phyloP scores from a whole-genome alignment of 2,797 vertebrate genomes.

The Pogonophryne albipinna region DNA sequence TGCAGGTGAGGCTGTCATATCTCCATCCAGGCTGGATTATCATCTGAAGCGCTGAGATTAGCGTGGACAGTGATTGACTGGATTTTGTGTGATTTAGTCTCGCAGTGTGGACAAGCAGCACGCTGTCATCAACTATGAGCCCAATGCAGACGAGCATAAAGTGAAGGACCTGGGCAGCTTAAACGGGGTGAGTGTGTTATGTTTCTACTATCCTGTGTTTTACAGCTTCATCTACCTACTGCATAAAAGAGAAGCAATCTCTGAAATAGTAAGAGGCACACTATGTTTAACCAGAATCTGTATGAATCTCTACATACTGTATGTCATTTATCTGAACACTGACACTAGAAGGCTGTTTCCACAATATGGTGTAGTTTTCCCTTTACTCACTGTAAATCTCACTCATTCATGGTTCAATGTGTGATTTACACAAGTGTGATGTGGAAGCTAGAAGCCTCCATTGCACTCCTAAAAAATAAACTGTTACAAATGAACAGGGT shows the following conservation, averaged over 20 bases:
- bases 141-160: constrained; percentile 90
- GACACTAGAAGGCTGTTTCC: neutral
- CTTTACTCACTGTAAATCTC: neutral
- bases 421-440: neutral
- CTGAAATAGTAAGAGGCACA: neutral
- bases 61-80: constrained; percentile 49
- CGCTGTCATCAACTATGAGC: constrained; percentile 97
- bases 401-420: neutral
- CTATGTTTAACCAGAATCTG: neutral
- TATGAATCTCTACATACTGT: neutral
- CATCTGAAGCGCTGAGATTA: constrained; percentile 48
- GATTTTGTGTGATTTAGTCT: constrained; percentile 85
- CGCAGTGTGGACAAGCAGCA: constrained; percentile 98
- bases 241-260: neutral
- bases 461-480: neutral
- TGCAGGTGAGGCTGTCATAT: constrained; percentile 89
- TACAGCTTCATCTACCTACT: neutral
- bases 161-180: constrained; percentile 97
- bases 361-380: neutral
- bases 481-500: neutral
- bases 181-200: constrained; percentile 91
- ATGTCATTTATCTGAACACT: neutral
- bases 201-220: neutral
- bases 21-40: constrained; percentile 19
- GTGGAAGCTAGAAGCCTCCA: neutral